Percentiles rank a stretch among this genome's conserved stretches.
These are phyloP conservation scores for Egretta garzetta DNA, from an alignment of 2,113 vertebrate species.

Conservation along the genomic window DNA sequence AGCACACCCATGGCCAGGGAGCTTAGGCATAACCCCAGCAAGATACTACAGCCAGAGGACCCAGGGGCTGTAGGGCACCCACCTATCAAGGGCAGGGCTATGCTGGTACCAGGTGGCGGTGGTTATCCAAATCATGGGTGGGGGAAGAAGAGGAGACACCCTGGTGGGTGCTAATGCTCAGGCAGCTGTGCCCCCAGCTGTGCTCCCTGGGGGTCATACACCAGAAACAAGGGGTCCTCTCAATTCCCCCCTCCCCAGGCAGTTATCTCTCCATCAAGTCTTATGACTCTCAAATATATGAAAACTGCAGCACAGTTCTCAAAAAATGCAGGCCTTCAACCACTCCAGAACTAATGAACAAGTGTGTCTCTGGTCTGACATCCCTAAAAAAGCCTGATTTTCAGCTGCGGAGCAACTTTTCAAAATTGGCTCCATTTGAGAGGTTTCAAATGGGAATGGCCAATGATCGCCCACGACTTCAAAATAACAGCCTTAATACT, in stretches of 20 bases:
- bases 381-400: background rate
- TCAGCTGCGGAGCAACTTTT: background rate
- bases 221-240: background rate
- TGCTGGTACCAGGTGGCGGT: background rate
- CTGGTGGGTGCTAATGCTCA: accelerated
- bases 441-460: background rate
- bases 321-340: background rate
- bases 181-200: background rate
- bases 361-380: background rate
- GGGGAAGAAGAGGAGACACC: background rate
- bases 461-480: accelerated
- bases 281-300: background rate
- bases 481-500: background rate
- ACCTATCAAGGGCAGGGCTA: accelerated
- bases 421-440: background rate
- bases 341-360: background rate
- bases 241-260: background rate
- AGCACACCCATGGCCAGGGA: background rate
- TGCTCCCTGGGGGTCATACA: background rate
- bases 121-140: background rate
- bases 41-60: background rate
- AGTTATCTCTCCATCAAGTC: background rate
- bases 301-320: too few relatives aligned
- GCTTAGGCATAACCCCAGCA: background rate
- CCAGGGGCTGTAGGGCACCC: background rate